Base-by-base conservation (phyloP, 2,113 vertebrate species). In the Merops nubicus region DNA sequence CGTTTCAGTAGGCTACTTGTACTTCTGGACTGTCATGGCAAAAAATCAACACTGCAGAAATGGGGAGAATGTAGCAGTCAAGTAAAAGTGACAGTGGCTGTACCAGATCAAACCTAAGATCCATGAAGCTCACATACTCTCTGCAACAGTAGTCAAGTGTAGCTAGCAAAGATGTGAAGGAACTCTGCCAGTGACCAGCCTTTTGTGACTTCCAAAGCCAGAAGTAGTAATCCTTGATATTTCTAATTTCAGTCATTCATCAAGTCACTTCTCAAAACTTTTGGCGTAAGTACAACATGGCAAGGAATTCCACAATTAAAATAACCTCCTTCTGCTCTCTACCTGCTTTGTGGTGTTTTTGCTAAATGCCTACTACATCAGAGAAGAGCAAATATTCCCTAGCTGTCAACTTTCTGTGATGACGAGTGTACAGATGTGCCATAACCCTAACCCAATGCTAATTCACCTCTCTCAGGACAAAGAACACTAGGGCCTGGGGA, bases 381-480 rank as follows among this genome's bases (percentile, higher is more conserved):
- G 38, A 65, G 36, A 59, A 65, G 15, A 76, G 31, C 15, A 64
- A 36, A 31, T 21, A 60, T 16, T 67, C 53, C 31, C 51, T 31
- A 54, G 15, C 1, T 65, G 38, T 34, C 50, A 64, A 33, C 6
- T 70, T 11, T 6, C 7, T 50, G 33, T 17, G 28, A 77, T 19
- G 36, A 36, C 2, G 2, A 77, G 40, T 2, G 5, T 19, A 69
- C 22, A 67, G 36, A 51, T 21, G 36, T 0, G 1, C 9, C 29
- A 12, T 7, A 64, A 53, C 22, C 11, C 26, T n/a, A 63, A 63
- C 15, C 8, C 22, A 31, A 9, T 12, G n/a, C 19, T 38, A 31
- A 70, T 47, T 20, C 38, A n/a, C 12, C 15, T 43, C 69, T 83
- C n/a, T 79, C 38, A 34, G 29, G 26, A 45, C 2, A 0, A 83